Evolutionary conservation across 2,797 vertebrate species (phyloP).

Genomic region (Poecile montanus): DNA sequence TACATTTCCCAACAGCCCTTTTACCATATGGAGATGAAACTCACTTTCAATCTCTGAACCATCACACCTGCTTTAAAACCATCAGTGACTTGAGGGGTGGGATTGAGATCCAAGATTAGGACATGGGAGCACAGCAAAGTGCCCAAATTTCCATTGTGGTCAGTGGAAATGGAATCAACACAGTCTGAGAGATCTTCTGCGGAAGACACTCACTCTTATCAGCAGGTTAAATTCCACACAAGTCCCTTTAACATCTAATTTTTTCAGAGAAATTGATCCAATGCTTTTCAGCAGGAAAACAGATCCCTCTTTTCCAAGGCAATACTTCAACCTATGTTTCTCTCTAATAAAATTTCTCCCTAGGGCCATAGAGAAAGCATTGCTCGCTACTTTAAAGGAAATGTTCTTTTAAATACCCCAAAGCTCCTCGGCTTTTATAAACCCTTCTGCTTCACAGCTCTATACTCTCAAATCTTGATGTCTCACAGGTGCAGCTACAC

Average conservation of each 20-base stretch:
- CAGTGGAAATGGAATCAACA: fast-evolving
- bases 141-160: fast-evolving
- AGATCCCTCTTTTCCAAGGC: not conserved
- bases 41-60: not conserved
- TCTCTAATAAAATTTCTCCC: not conserved
- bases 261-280: not conserved
- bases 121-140: not conserved
- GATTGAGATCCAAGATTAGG: not conserved
- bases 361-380: not conserved
- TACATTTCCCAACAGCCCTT: not conserved
- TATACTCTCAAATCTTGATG: not conserved
- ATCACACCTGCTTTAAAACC: not conserved
- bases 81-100: not conserved
- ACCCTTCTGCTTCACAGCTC: not conserved
- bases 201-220: not conserved
- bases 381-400: not conserved
- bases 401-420: not conserved
- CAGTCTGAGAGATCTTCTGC: not conserved
- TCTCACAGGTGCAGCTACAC: not conserved
- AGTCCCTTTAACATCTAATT: not conserved
- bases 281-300: not conserved
- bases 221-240: not conserved
- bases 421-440: not conserved
- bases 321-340: not conserved
- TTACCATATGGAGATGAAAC: not conserved